Conservation (phyloP, 2,797 vertebrate species). For the Euthynnus affinis region DNA sequence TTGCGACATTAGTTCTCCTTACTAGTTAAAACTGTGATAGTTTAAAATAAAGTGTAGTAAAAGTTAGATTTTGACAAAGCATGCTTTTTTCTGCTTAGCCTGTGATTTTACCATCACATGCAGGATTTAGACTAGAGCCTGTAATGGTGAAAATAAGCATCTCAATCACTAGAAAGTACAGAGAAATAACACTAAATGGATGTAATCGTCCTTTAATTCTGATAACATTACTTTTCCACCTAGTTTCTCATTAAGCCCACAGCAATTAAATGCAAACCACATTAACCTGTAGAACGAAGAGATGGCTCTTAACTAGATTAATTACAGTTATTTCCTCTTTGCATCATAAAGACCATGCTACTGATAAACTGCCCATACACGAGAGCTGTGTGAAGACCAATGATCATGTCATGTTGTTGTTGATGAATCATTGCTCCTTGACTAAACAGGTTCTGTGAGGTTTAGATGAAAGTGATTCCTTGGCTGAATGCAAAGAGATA, state of each 20-base stretch:
- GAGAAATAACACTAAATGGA: neutral
- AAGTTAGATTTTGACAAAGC: neutral
- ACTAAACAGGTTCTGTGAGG: conserved; percentile 54
- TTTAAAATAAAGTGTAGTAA: neutral
- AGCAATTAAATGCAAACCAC: conserved; percentile 37
- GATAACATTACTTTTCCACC: neutral
- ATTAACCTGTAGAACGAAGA: conserved; percentile 51
- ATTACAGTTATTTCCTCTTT: conserved; percentile 57
- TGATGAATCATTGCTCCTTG: conserved; percentile 69
- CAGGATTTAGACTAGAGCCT: neutral
- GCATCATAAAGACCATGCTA: conserved; percentile 29
- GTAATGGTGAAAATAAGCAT: neutral
- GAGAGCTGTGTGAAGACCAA: conserved; percentile 59
- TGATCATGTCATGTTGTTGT: conserved; percentile 53
- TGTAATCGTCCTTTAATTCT: neutral
- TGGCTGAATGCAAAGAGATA: conserved; percentile 50
- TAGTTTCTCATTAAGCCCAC: conserved; percentile 11
- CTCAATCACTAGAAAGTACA: neutral
- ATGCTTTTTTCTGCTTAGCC: neutral
- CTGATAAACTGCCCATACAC: conserved; percentile 55
- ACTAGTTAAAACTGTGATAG: neutral
- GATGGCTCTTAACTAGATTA: conserved; percentile 44
- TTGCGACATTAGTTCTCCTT: neutral
- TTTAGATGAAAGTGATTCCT: conserved; percentile 51
- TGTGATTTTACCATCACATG: neutral